phyloP scores from a whole-genome alignment of 1,140 invertebrate species.

The Pygmarrhopalites habei region DNA sequence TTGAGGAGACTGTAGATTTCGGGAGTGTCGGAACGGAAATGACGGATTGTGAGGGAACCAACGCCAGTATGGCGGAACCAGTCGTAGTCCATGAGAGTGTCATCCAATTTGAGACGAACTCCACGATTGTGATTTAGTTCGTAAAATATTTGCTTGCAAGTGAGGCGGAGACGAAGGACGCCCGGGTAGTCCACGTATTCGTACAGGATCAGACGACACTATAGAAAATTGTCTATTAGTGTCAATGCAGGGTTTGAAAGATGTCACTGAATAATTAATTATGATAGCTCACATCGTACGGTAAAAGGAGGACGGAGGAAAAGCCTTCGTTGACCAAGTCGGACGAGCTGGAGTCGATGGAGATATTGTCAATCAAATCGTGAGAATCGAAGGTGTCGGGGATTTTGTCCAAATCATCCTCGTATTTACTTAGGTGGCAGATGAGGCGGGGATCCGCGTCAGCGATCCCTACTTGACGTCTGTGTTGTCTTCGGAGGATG shows the following conservation, averaged over 20 bases:
- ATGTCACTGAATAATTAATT: too few relatives aligned
- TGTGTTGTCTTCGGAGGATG: not conserved
- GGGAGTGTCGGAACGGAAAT: not conserved
- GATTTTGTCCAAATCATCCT: not conserved
- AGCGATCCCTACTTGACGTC: not conserved
- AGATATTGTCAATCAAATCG: not conserved
- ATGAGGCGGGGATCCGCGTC: not conserved
- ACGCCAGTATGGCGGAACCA: not conserved
- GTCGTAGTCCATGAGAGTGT: not conserved
- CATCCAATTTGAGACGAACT: not conserved
- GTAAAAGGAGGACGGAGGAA: not conserved
- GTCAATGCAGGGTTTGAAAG: too few relatives aligned
- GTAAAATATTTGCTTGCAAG: not conserved
- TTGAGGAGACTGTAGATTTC: not conserved
- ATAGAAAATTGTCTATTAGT: not conserved
- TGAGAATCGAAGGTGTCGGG: not conserved
- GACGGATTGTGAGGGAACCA: not conserved
- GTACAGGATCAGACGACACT: slow-evolving; percentile 10
- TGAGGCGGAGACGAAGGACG: not conserved
- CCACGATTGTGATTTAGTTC: slow-evolving; percentile 4
- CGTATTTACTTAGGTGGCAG: not conserved
- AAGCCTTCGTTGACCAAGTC: not conserved
- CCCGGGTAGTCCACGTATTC: not conserved
- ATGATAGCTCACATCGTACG: not conserved
- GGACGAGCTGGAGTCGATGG: not conserved